A percentile compares a stretch with the other conserved stretches of the same genome.
phyloP scores from a whole-genome alignment of 2,888 invertebrate species.

The Ichneumon xanthorius region DNA sequence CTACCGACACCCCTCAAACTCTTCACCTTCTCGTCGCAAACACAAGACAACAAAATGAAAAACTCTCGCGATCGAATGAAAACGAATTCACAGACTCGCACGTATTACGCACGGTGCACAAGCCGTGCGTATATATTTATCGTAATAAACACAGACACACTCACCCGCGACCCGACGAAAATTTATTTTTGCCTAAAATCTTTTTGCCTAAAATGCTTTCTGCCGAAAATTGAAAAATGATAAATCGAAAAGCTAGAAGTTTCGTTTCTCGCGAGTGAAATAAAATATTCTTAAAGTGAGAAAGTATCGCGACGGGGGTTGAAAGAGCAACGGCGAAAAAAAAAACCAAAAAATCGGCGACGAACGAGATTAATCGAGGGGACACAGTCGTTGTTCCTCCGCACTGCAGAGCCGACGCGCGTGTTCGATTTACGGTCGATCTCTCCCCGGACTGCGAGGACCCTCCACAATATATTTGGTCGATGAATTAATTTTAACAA shows the following conservation, averaged over 20 bases:
- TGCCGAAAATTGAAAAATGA: slow-evolving; percentile 4
- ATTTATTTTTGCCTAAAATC: slow-evolving; percentile 1
- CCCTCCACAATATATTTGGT: not conserved
- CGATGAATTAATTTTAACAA: slow-evolving; percentile 22
- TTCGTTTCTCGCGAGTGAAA: slow-evolving; percentile 19
- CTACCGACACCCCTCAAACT: slow-evolving; percentile 24
- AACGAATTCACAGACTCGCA: slow-evolving; percentile 39
- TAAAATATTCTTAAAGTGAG: not conserved
- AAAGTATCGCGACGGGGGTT: not conserved
- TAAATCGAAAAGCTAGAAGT: not conserved
- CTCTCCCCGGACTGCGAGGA: slow-evolving; percentile 32
- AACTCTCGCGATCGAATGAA: not conserved
- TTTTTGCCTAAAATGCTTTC: not conserved
- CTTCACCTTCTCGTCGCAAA: slow-evolving; percentile 23
- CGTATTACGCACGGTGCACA: slow-evolving; percentile 8
- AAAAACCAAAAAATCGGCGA: not conserved
- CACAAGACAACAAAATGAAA: slow-evolving; percentile 8
- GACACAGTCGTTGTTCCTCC: not conserved
- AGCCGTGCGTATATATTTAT: slow-evolving; percentile 16
- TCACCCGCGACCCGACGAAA: slow-evolving; percentile 37
- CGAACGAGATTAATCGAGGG: slow-evolving; percentile 10
- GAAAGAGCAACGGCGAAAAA: not conserved
- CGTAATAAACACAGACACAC: slow-evolving; percentile 38
- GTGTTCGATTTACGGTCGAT: slow-evolving; percentile 13
- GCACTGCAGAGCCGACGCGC: slow-evolving; percentile 7